Percentiles rank a stretch among this genome's conserved stretches.
Evolutionary conservation across 2,888 invertebrate genomes (phyloP).

Genomic region (Drosophila aldrichi): DNA sequence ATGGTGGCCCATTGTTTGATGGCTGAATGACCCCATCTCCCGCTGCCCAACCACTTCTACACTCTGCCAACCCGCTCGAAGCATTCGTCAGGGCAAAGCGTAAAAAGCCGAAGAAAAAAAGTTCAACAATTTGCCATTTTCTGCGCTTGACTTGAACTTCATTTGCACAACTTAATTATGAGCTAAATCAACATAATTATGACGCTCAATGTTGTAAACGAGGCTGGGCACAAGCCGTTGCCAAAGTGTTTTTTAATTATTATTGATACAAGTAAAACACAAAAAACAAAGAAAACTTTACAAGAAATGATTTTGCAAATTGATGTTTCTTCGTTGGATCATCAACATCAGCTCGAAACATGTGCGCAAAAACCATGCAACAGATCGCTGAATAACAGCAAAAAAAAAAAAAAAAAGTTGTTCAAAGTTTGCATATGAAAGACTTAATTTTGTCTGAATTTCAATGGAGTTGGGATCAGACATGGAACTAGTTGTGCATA

Average conservation of each 20-base stretch:
- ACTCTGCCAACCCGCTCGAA: background rate
- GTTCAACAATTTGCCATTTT: conserved; percentile 44
- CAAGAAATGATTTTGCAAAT: conserved; percentile 25
- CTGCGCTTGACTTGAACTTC: conserved; percentile 46
- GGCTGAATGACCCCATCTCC: conserved; percentile 14
- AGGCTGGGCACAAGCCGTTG: conserved; percentile 38
- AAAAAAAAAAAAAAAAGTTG: background rate
- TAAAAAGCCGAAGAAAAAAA: conserved; percentile 6
- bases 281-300: conserved; percentile 6
- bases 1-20: conserved; percentile 54
- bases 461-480: background rate
- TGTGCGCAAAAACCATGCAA: background rate
- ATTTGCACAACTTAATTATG: conserved; percentile 21
- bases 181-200: conserved; percentile 13
- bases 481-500: background rate
- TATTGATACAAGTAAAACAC: conserved; percentile 38
- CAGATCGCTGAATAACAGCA: background rate
- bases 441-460: background rate
- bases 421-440: background rate
- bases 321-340: conserved; percentile 3
- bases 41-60: background rate
- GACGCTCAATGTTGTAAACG: conserved; percentile 29
- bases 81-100: conserved; percentile 52
- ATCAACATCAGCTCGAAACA: background rate
- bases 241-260: conserved; percentile 75